phyloP scores from a whole-genome alignment of 2,797 vertebrate species.

The Syngnathus acus region DNA sequence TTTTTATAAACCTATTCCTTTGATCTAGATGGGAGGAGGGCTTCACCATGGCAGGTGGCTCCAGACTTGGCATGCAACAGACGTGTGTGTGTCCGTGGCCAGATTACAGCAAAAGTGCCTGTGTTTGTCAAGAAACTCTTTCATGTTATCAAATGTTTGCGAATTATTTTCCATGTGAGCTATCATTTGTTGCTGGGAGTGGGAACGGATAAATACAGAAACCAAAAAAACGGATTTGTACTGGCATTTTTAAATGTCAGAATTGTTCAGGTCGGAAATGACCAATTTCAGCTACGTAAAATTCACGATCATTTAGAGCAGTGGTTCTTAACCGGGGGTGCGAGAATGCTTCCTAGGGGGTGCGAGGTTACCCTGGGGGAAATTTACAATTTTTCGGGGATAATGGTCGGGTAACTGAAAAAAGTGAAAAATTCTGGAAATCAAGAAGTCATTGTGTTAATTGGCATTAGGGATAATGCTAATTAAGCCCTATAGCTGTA shows the following conservation, averaged over 20 bases:
- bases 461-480: too few relatives aligned
- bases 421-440: too few relatives aligned
- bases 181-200: not conserved
- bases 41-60: conserved; percentile 30
- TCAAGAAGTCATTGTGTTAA: too few relatives aligned
- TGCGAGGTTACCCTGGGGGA: too few relatives aligned
- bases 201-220: not conserved
- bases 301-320: too few relatives aligned
- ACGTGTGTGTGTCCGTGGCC: not conserved
- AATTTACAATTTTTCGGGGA: too few relatives aligned
- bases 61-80: conserved; percentile 42
- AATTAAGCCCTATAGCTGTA: too few relatives aligned
- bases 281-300: too few relatives aligned
- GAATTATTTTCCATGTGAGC: not conserved
- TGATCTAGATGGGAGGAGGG: conserved; percentile 54
- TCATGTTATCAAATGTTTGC: not conserved
- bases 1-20: conserved; percentile 31
- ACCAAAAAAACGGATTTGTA: not conserved
- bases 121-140: not conserved
- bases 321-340: too few relatives aligned
- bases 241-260: not conserved
- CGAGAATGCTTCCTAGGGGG: too few relatives aligned
- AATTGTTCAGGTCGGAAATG: too few relatives aligned
- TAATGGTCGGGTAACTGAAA: too few relatives aligned
- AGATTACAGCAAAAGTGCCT: not conserved